phyloP scores from a whole-genome alignment of 2,888 invertebrate genomes.

The Tenthredo distinguenda region DNA sequence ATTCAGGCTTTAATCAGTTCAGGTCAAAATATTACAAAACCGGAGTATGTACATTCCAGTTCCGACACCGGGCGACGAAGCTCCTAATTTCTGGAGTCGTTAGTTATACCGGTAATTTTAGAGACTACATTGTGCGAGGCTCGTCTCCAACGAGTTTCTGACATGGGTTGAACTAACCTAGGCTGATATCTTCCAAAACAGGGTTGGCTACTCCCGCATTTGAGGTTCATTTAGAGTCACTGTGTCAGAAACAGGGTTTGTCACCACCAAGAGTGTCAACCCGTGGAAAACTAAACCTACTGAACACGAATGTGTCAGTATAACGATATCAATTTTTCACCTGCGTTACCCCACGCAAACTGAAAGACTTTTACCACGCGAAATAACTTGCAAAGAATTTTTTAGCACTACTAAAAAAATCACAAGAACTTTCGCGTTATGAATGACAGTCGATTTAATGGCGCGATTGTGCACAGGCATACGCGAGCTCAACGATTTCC shows the following conservation, averaged over 20 bases:
- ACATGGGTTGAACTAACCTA: constrained; percentile 25
- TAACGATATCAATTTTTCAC: constrained; percentile 6
- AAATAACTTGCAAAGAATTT: background rate
- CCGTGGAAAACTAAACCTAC: background rate
- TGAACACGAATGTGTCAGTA: background rate
- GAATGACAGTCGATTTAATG: background rate
- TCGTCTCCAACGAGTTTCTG: constrained; percentile 4
- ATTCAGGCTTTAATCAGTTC: background rate
- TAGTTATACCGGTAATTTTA: constrained; percentile 30
- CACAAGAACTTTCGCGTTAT: background rate
- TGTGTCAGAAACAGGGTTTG: constrained; percentile 40
- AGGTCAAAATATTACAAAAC: background rate
- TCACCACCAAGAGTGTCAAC: background rate
- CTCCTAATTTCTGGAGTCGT: constrained; percentile 25
- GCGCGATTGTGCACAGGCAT: background rate
- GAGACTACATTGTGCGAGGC: constrained; percentile 20
- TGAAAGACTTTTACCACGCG: background rate
- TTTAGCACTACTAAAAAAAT: background rate
- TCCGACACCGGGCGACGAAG: background rate
- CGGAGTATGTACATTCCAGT: background rate
- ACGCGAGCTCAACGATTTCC: background rate
- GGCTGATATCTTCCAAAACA: constrained; percentile 16
- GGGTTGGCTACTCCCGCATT: constrained; percentile 27
- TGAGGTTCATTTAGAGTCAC: constrained; percentile 36
- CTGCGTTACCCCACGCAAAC: background rate